Evolutionary conservation across 2,888 invertebrate species (phyloP).

Genomic region (Adineta ricciae): DNA sequence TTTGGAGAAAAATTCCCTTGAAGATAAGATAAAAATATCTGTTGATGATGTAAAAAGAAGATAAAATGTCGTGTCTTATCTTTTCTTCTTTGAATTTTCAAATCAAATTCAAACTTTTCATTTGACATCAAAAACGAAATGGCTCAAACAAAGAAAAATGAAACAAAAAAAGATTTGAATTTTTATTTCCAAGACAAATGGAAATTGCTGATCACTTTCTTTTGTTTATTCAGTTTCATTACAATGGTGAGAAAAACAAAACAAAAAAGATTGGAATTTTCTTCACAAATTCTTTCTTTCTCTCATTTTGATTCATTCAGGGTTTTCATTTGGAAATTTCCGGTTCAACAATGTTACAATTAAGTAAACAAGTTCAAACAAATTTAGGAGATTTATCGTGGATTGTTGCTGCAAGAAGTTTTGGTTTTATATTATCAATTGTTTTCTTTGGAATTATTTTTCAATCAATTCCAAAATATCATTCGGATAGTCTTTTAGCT

Average conservation of each 20-base stretch:
- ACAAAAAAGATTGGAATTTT: background rate
- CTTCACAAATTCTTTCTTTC: background rate
- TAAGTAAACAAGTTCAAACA: background rate
- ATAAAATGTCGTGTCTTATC: no score
- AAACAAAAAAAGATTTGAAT: background rate
- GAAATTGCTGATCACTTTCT: background rate
- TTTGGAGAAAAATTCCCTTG: no score
- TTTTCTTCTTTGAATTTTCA: no score
- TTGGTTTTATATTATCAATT: background rate
- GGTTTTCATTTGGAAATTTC: background rate
- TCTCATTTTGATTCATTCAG: background rate
- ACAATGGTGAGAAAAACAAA: background rate
- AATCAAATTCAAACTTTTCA: no score
- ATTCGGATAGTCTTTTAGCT: background rate
- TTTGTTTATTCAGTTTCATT: background rate
- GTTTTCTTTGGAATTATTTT: background rate
- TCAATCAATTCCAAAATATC: background rate
- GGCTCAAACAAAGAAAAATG: no score
- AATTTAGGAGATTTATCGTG: background rate
- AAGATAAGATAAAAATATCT: no score
- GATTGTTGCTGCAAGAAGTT: background rate
- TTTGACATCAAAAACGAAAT: no score
- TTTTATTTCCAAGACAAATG: background rate
- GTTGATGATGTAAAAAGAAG: no score
- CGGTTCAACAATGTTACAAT: background rate